Conservation (phyloP, 2,113 vertebrate species). For the Anoplopoma fimbria region DNA sequence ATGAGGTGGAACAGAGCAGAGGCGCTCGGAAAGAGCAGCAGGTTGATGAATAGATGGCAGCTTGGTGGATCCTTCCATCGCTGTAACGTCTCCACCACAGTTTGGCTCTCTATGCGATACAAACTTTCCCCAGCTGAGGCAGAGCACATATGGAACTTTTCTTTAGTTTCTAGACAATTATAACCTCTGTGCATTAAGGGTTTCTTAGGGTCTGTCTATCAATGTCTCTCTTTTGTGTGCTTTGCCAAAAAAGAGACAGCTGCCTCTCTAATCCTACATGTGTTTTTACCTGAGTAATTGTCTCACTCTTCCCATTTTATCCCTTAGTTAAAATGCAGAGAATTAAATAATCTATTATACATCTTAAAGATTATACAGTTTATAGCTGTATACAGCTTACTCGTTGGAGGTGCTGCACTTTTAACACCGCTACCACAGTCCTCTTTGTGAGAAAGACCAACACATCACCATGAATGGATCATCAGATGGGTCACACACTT, state of each 20-base stretch:
- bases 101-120: not conserved
- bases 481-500: not conserved
- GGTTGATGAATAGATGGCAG: constrained; percentile 66
- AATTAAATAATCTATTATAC: not conserved
- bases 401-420: too few relatives aligned
- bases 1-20: constrained; percentile 71
- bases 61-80: not conserved
- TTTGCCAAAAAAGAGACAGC: not conserved
- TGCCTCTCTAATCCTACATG: not conserved
- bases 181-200: not conserved
- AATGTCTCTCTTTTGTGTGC: not conserved
- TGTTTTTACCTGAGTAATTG: not conserved
- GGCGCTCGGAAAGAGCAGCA: constrained; percentile 47
- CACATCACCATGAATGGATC: not conserved
- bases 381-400: too few relatives aligned
- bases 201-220: not conserved
- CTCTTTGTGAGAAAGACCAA: not conserved
- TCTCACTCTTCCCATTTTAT: not conserved
- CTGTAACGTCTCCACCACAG: not conserved
- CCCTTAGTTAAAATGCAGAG: not conserved
- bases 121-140: not conserved
- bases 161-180: not conserved
- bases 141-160: not conserved
- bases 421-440: not conserved
- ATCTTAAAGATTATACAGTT: too few relatives aligned